Conservation (phyloP, 2,797 vertebrate species). For the Tarsius wallacei region DNA sequence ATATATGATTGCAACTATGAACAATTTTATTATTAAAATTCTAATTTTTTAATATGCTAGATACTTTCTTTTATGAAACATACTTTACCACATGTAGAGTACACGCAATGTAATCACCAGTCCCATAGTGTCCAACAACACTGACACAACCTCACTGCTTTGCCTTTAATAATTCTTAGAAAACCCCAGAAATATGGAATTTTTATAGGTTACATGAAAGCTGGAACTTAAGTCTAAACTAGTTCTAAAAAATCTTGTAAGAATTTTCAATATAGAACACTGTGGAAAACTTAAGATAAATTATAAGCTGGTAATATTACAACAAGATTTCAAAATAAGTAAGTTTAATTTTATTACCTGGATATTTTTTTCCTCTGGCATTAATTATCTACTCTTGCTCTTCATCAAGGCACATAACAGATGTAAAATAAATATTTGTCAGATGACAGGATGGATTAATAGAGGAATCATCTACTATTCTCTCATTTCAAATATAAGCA, state of each 20-base stretch:
- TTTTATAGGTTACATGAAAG: slow-evolving; percentile 33
- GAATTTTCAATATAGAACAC: slow-evolving; percentile 35
- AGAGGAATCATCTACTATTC: slow-evolving; percentile 15
- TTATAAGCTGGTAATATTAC: background rate
- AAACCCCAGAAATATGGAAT: background rate
- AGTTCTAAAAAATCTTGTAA: background rate
- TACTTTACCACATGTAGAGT: background rate
- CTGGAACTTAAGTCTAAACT: slow-evolving; percentile 46
- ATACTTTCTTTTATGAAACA: background rate
- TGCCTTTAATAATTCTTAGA: slow-evolving; percentile 38
- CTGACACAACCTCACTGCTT: background rate
- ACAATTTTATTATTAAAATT: slow-evolving; percentile 45
- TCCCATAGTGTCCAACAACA: background rate
- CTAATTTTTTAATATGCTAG: slow-evolving; percentile 35
- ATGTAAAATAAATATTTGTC: slow-evolving; percentile 40
- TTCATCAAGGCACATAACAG: background rate
- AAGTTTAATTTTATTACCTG: slow-evolving; percentile 7
- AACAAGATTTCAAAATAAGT: slow-evolving; percentile 34
- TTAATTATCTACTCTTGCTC: slow-evolving; percentile 14
- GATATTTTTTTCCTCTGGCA: background rate
- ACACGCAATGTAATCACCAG: background rate
- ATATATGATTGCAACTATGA: slow-evolving; percentile 27
- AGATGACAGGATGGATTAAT: slow-evolving; percentile 10
- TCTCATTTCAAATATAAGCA: slow-evolving; percentile 59
- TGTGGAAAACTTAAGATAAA: slow-evolving; percentile 20